Conservation (phyloP, 2,797 vertebrate genomes). For the Bufotes viridis region DNA sequence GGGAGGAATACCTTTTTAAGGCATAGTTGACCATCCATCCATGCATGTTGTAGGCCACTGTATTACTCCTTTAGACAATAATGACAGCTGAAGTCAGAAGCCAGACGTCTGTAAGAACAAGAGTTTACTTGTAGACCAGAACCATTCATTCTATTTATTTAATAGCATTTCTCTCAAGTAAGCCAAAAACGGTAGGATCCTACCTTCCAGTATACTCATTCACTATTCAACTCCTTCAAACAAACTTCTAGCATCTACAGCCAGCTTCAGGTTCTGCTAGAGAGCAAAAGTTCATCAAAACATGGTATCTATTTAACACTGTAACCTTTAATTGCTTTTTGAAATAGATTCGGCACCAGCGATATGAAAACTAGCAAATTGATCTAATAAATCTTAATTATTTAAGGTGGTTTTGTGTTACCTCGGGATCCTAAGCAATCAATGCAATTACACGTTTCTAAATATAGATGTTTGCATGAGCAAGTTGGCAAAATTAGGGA, state of each 20-base stretch:
- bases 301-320: conserved; percentile 57
- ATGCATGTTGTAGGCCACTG: not conserved
- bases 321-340: conserved; percentile 53
- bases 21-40: not conserved
- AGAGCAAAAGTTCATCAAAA: conserved; percentile 60
- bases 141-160: conserved; percentile 45
- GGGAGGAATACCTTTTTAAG: no score
- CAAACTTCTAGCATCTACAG: conserved; percentile 43
- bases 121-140: conserved; percentile 42
- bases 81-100: conserved; percentile 9
- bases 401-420: conserved; percentile 62
- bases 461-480: conserved; percentile 77
- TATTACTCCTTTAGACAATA: conserved; percentile 25
- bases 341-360: conserved; percentile 22
- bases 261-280: conserved; percentile 32
- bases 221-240: conserved; percentile 49
- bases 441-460: conserved; percentile 76
- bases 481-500: conserved; percentile 70
- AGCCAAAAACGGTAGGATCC: conserved; percentile 43
- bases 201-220: conserved; percentile 44
- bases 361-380: conserved; percentile 58
- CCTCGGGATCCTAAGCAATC: conserved; percentile 65
- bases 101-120: conserved; percentile 34
- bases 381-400: conserved; percentile 59
- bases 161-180: conserved; percentile 33